Base-by-base conservation (phyloP, 2,888 invertebrate genomes). In the Spisula solida region DNA sequence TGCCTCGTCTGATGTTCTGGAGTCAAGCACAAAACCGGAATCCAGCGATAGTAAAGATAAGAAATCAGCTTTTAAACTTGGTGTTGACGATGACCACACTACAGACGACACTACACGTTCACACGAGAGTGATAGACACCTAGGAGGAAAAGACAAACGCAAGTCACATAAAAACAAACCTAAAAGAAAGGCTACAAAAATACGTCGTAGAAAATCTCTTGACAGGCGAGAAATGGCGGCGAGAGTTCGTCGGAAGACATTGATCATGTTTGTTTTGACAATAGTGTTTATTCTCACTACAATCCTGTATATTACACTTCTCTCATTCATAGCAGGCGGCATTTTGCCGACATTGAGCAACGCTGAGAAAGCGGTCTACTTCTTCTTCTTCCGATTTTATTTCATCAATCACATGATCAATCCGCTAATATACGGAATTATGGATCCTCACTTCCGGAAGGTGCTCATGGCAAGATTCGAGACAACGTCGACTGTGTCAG, bases 341-440 rank as follows among this genome's bases (percentile, higher is more conserved):
- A 70, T 90, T n/a, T 47, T 92, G 16, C 75, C 47, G 14, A 78
- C 81, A 29, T 20, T 92, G 78, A 70, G 31, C 8, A 31, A 87
- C 48, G 29, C 18, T 16, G 78, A 75, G 56, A 90, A 84, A 56
- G 85, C 86, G 4, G 82, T 70, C 5, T 92, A 92, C 55, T 92
- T 92, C 55, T 88, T 92, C 75, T 90, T 88, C 85, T 92, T 92
- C 25, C 80, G 92, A 10, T 83, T 92, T 0, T 87, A 89, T 81
- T 92, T 92, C 56, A 90, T 92, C 12, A 92, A 92, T 66, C 92
- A 92, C 48, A 89, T 88, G 34, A 85, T 92, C 70, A 92, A 90
- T 80, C 92, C 92, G 16, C 25, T 90, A 20, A 81, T 92, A 10
- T 92, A 90, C 60, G 92, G 90, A 14, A 70, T 88, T 18, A 47